Percentiles rank a stretch among this genome's conserved stretches.
phyloP scores from a whole-genome alignment of 2,113 vertebrate genomes.

The Capreolus pygargus region DNA sequence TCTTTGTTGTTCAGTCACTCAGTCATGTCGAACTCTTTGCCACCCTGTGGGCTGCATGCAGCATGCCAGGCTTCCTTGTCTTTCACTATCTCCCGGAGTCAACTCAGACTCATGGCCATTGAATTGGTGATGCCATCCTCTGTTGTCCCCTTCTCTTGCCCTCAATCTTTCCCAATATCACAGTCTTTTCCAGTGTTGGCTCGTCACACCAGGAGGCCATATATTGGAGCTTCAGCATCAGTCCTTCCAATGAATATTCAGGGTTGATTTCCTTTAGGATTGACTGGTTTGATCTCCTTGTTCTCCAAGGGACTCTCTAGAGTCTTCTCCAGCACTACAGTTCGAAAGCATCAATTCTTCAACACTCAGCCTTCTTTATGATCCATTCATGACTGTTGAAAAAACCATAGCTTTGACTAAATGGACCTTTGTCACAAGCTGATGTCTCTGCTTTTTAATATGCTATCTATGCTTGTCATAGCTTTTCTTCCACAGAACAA shows the following conservation, averaged over 20 bases:
- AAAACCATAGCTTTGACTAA: background rate
- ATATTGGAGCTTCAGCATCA: background rate
- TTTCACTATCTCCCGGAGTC: background rate
- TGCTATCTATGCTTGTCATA: background rate
- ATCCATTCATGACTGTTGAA: background rate
- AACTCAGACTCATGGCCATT: background rate
- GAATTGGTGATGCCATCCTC: background rate
- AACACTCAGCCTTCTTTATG: background rate
- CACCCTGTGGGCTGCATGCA: background rate
- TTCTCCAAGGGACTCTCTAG: background rate
- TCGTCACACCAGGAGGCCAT: background rate
- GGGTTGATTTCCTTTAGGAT: background rate
- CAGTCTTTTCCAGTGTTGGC: too few relatives aligned
- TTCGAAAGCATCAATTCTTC: background rate
- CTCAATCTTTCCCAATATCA: background rate
- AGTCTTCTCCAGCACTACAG: background rate
- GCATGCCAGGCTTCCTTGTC: background rate
- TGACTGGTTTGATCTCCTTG: background rate
- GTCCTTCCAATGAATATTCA: background rate
- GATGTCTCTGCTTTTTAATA: background rate
- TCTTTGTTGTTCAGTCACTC: accelerated
- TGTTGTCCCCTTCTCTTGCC: background rate
- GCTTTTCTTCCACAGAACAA: background rate
- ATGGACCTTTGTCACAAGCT: background rate
- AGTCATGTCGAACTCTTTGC: background rate